phyloP scores from a whole-genome alignment of 1,140 invertebrate species.

The Saxidomus purpurata region DNA sequence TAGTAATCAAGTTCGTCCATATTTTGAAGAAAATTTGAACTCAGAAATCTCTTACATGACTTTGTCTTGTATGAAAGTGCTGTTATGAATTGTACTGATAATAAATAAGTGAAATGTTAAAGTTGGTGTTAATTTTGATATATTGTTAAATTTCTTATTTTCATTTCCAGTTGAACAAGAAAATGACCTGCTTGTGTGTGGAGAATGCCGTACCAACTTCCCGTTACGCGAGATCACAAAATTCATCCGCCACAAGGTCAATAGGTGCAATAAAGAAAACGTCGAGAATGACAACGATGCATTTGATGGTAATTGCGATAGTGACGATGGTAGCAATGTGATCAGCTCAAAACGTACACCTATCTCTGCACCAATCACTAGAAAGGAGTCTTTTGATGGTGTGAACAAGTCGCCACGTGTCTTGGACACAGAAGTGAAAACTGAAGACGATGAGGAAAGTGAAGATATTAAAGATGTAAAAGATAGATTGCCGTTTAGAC shows the following conservation, averaged over 20 bases:
- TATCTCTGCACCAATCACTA: slow-evolving; percentile 79
- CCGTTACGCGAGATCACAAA: slow-evolving; percentile 82
- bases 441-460: slow-evolving; percentile 66
- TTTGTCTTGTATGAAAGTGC: too few relatives aligned
- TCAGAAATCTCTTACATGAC: too few relatives aligned
- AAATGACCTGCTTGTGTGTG: slow-evolving; percentile 84
- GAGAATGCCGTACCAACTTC: slow-evolving; percentile 84
- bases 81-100: too few relatives aligned
- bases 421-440: slow-evolving; percentile 62
- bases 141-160: background rate
- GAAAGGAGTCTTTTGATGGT: slow-evolving; percentile 75
- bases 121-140: too few relatives aligned
- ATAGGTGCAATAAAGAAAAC: slow-evolving; percentile 83
- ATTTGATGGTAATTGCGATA: slow-evolving; percentile 74
- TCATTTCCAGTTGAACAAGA: slow-evolving; percentile 83
- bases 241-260: slow-evolving; percentile 84
- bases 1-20: too few relatives aligned
- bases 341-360: slow-evolving; percentile 77
- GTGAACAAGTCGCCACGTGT: slow-evolving; percentile 67
- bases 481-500: slow-evolving; percentile 75
- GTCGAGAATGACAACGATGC: slow-evolving; percentile 67
- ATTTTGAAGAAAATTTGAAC: too few relatives aligned
- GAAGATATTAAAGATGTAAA: slow-evolving; percentile 68
- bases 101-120: too few relatives aligned
- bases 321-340: slow-evolving; percentile 70